A percentile compares a stretch with the other conserved stretches of the same genome.
Conservation (phyloP, 2,888 invertebrate species). For the Amblyteles armatorius region DNA sequence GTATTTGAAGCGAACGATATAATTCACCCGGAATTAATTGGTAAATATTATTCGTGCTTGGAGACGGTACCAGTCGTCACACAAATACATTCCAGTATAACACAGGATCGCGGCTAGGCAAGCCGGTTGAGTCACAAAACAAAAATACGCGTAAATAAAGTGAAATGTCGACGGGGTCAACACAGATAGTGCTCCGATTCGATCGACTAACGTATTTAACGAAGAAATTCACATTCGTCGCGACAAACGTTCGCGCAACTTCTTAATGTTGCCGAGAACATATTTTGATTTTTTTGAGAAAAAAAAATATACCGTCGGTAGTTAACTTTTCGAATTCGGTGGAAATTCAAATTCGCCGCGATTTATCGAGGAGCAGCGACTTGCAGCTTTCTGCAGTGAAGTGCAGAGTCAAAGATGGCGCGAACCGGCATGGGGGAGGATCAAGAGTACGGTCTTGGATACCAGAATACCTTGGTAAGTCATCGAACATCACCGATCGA, state of each 20-base stretch:
- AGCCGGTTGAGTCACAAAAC: conserved; percentile 4
- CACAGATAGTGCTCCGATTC: conserved; percentile 30
- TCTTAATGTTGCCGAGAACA: conserved; percentile 1
- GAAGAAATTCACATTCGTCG: conserved; percentile 8
- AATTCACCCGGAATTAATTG: not conserved
- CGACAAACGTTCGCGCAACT: not conserved
- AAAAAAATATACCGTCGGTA: not conserved
- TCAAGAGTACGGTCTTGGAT: conserved; percentile 89
- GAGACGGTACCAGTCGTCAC: not conserved
- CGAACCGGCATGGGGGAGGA: conserved; percentile 83
- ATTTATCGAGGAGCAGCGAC: conserved; percentile 4
- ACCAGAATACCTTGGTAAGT: conserved; percentile 90
- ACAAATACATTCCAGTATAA: not conserved
- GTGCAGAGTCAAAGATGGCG: conserved; percentile 74
- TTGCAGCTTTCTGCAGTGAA: conserved; percentile 1
- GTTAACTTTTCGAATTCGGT: not conserved
- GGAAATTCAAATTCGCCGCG: conserved; percentile 13
- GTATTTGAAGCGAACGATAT: not conserved
- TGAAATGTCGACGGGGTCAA: conserved; percentile 36
- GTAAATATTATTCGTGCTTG: conserved; percentile 23
- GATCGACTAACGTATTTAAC: not conserved
- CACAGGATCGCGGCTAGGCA: not conserved
- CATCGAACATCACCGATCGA: conserved; percentile 5
- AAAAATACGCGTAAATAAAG: conserved; percentile 34
- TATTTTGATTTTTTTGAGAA: not conserved